Conservation (phyloP, 2,888 invertebrate species). For the Andricus quercusramuli region DNA sequence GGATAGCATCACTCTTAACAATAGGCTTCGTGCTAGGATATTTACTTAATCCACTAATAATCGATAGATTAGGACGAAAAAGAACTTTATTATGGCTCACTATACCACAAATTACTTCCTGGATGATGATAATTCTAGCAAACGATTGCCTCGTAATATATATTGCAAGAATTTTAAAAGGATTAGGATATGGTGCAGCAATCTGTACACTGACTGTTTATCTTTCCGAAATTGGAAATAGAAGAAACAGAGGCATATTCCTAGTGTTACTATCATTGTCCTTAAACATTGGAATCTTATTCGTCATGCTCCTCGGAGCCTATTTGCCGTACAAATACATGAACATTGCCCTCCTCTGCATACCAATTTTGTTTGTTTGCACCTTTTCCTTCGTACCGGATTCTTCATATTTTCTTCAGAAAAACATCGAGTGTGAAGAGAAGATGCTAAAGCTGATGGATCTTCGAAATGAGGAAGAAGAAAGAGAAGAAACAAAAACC, state of each 20-base stretch:
- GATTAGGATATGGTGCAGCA: slow-evolving; percentile 77
- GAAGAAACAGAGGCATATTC: slow-evolving; percentile 81
- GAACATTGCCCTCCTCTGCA: slow-evolving; percentile 80
- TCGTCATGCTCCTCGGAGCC: slow-evolving; percentile 72
- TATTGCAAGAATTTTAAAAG: slow-evolving; percentile 77
- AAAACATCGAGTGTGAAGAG: neutral
- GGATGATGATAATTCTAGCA: slow-evolving; percentile 69
- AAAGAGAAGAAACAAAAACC: too few species aligned
- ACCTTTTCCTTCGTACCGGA: slow-evolving; percentile 84
- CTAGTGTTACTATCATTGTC: slow-evolving; percentile 80
- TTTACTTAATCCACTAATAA: slow-evolving; percentile 64
- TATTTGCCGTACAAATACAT: slow-evolving; percentile 79
- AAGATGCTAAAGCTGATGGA: neutral
- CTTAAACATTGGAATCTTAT: slow-evolving; percentile 77
- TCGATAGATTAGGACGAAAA: slow-evolving; percentile 70
- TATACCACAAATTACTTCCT: slow-evolving; percentile 66
- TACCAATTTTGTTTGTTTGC: slow-evolving; percentile 81
- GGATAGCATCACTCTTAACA: slow-evolving; percentile 71
- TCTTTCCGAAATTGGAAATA: slow-evolving; percentile 82
- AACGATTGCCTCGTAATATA: slow-evolving; percentile 66
- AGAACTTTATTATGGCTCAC: slow-evolving; percentile 65
- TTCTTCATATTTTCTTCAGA: slow-evolving; percentile 81
- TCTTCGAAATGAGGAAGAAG: neutral
- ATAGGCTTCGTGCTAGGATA: slow-evolving; percentile 68
- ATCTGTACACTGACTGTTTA: slow-evolving; percentile 80